phyloP scores from a whole-genome alignment of 1,140 invertebrate genomes.

The Artemia franciscana region DNA sequence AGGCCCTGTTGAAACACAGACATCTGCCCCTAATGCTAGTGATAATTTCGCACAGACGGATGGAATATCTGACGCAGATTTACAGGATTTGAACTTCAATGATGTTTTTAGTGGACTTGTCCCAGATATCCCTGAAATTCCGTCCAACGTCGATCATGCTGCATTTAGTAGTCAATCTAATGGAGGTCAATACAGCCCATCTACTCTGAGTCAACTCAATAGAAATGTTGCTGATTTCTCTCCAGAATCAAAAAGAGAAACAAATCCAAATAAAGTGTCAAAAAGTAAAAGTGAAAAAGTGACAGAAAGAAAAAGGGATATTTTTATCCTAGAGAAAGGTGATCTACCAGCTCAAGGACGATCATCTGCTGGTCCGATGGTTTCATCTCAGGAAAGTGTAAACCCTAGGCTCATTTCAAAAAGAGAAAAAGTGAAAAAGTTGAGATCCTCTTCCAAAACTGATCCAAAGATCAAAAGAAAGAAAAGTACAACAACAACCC shows the following conservation, averaged over 20 bases:
- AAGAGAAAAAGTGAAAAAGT: too few species aligned
- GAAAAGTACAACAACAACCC: not conserved
- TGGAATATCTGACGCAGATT: slow-evolving; percentile 1
- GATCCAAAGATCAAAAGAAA: too few species aligned
- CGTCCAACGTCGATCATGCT: not conserved
- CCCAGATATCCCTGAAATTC: not conserved
- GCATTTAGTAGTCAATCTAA: not conserved
- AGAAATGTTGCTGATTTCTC: not conserved
- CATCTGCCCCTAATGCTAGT: not conserved
- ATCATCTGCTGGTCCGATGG: too few species aligned
- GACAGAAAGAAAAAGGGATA: too few species aligned
- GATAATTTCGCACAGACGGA: not conserved
- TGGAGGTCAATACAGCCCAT: not conserved
- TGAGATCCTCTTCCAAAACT: too few species aligned
- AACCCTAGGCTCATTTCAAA: too few species aligned
- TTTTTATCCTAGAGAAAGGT: not conserved
- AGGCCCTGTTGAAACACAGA: not conserved
- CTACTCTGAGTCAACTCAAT: not conserved
- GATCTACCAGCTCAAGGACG: not conserved
- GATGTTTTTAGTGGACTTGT: not conserved
- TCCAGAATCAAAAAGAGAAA: not conserved
- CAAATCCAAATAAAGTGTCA: not conserved
- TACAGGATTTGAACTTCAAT: not conserved
- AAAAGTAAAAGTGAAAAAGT: too few species aligned
- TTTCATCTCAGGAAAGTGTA: too few species aligned